Evolutionary conservation across 1,140 invertebrate genomes (phyloP), one percentile per base, ranked within the genome.

Genomic region (Drosophila kikkawai): DNA sequence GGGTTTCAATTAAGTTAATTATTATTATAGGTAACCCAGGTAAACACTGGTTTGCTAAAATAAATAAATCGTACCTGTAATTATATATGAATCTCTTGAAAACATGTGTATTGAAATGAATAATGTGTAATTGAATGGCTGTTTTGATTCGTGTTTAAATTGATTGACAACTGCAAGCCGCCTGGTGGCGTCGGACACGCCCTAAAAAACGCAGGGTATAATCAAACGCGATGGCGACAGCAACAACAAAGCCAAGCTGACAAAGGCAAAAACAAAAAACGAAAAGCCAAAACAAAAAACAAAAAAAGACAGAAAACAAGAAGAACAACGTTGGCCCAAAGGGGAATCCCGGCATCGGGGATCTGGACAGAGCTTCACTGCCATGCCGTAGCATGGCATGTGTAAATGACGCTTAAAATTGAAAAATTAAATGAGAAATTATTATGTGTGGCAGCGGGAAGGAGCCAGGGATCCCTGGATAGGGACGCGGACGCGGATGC

Each of bases 401-500:
- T 88, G 85, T 90, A 90, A 90, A 90, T 90, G 85, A 90, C 85
- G 85, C 85, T 90, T 90, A 90, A 90, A 90, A 90, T 90, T 90
- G 85, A 90, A 90, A 90, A 90, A 90, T 90, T 90, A 90, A 90
- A 90, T 90, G 85, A 90, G 85, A 90, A 90, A 90, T 90, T 90
- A 90, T 90, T 90, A 90, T 90, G 85, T 90, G 85, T 79, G 83
- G 83, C 83, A 86, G 76, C 64, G 73, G 67, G 63, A 60, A 34
- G 45, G 34, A 34, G 63, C 36, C 48, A 7, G 42, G 44, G 32
- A 67, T 44, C 34, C 48, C 42, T 32, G 42, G 50, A 47, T 57
- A 60, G 19, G 19, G 64, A n/a, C 32, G 26, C 13, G n/a, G 32
- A 37, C 13, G 34, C 32, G 36, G 56, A 47, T 19, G 19, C 47